These are phyloP conservation scores for Tenthredo mesomela DNA, from an alignment of 2,888 invertebrate genomes.

Conservation along the genomic window DNA sequence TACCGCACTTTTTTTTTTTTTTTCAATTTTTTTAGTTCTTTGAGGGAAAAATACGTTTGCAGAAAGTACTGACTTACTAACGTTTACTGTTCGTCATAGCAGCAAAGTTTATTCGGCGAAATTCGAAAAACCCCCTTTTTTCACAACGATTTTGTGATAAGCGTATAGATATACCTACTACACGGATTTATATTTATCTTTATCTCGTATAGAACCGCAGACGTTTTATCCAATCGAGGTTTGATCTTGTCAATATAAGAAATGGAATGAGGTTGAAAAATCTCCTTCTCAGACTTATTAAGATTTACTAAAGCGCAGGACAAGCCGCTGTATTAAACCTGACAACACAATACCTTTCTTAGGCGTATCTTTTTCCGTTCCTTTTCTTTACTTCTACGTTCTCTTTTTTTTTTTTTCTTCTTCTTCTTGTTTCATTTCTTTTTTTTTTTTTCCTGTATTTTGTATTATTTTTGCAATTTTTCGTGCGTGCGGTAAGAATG, in stretches of 20 bases:
- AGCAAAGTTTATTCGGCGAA: background rate
- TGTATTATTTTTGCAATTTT: background rate
- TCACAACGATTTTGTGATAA: too few species aligned
- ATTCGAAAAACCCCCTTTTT: too few species aligned
- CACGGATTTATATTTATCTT: too few species aligned
- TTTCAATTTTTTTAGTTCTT: background rate
- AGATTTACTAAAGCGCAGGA: background rate
- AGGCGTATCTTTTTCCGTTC: background rate
- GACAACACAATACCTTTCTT: constrained; percentile 8
- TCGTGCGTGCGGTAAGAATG: background rate
- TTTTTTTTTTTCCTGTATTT: background rate
- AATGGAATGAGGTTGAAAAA: background rate
- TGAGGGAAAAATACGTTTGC: background rate
- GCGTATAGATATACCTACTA: too few species aligned
- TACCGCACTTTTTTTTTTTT: background rate
- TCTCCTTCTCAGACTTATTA: background rate
- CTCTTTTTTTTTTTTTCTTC: background rate
- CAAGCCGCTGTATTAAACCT: background rate
- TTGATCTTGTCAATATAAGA: background rate
- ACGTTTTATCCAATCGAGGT: constrained; percentile 4
- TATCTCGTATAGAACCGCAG: background rate
- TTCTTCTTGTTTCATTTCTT: too few species aligned
- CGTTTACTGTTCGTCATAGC: too few species aligned
- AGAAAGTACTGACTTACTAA: too few species aligned
- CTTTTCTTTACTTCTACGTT: background rate